Percentiles rank a stretch among this genome's conserved stretches.
Conservation (phyloP, 2,888 invertebrate genomes). For the Pilophorus perplexus region DNA sequence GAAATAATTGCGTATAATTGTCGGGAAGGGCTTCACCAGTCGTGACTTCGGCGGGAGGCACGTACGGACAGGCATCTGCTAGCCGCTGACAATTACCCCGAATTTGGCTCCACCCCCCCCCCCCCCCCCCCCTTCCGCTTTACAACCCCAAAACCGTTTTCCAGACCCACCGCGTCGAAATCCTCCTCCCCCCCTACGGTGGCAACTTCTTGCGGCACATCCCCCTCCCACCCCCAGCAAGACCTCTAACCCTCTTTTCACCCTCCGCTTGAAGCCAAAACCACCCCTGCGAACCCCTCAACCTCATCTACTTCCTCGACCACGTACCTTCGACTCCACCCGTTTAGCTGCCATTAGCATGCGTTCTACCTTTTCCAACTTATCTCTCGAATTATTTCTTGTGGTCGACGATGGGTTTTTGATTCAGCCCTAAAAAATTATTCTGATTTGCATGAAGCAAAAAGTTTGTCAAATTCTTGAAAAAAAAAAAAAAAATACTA, state of each 20-base stretch:
- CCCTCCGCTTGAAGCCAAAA: background rate
- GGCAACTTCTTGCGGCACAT: no score
- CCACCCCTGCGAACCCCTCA: background rate
- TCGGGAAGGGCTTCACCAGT: constrained; percentile 12
- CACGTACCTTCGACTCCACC: constrained; percentile 16
- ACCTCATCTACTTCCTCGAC: constrained; percentile 28
- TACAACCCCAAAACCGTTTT: no score
- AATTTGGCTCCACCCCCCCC: no score
- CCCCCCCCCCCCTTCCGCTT: background rate
- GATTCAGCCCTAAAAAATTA: no score
- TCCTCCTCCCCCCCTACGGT: no score
- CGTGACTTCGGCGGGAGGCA: constrained; percentile 25
- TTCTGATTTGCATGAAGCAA: no score
- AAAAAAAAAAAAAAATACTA: no score
- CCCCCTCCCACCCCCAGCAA: no score
- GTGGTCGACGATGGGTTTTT: no score
- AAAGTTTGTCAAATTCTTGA: no score
- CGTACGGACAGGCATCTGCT: constrained; percentile 40
- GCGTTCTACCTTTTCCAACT: constrained; percentile 22
- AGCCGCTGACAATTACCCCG: constrained; percentile 41
- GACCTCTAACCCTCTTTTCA: constrained; percentile 1
- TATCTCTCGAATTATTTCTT: no score
- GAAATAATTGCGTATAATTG: constrained; percentile 37
- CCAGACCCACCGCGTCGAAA: background rate
- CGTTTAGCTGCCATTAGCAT: constrained; percentile 25